These are phyloP conservation scores for Pararge aegeria DNA, from an alignment of 1,140 invertebrate species.

Conservation along the genomic window DNA sequence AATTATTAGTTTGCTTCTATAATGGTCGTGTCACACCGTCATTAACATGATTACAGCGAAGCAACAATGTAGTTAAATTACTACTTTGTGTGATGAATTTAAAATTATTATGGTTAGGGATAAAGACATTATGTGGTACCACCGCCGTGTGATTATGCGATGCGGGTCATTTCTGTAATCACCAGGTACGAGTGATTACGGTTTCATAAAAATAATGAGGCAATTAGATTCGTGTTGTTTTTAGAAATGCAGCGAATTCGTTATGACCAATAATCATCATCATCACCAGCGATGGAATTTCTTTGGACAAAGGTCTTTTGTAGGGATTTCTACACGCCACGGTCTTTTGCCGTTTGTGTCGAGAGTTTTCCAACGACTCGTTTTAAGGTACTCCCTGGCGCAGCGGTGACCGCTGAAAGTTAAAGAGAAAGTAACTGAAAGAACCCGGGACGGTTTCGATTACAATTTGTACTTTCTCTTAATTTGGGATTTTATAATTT, in stretches of 20 bases:
- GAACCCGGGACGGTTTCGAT: no score
- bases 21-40: not conserved
- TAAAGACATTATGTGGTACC: constrained; percentile 9
- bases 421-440: no score
- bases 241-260: not conserved
- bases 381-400: no score
- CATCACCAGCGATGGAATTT: no score
- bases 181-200: not conserved
- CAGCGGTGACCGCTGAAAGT: no score
- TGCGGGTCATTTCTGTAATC: not conserved
- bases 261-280: no score
- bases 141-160: constrained; percentile 1
- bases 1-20: not conserved
- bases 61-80: constrained; percentile 9
- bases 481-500: no score
- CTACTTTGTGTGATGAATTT: constrained; percentile 1
- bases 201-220: not conserved
- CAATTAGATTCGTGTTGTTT: not conserved
- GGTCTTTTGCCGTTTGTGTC: no score
- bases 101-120: not conserved
- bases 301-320: no score
- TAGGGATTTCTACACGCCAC: no score
- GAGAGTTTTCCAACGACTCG: no score
- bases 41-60: not conserved
- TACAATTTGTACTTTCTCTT: no score